phyloP scores from a whole-genome alignment of 2,113 vertebrate species.

The Bombycilla garrulus region DNA sequence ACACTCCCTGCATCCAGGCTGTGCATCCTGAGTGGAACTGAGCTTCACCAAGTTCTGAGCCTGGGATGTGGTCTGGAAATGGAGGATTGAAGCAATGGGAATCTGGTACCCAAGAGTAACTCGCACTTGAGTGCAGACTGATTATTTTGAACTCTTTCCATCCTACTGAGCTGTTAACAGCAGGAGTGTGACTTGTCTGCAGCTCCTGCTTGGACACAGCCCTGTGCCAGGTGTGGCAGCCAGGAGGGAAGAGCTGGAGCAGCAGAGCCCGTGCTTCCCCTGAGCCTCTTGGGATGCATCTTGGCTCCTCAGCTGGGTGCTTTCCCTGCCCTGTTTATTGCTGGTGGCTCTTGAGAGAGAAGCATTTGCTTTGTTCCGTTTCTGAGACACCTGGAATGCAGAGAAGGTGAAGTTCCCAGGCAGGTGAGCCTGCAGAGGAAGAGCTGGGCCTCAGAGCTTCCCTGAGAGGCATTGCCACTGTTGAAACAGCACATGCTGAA shows the following conservation, averaged over 20 bases:
- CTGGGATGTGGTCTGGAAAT: background rate
- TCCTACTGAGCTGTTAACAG: background rate
- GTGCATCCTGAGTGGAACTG: background rate
- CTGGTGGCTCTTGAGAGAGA: background rate
- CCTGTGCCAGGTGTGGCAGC: too few species aligned
- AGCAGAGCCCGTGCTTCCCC: background rate
- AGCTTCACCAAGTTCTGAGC: background rate
- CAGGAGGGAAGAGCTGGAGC: background rate
- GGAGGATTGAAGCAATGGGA: background rate
- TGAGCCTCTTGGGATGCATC: background rate
- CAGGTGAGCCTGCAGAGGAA: background rate
- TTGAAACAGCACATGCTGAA: background rate
- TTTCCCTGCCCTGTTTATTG: background rate
- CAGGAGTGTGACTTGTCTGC: background rate
- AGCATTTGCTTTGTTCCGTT: background rate
- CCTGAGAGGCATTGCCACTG: accelerated
- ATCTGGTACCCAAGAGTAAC: background rate
- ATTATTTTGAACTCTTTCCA: background rate
- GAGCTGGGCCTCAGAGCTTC: background rate
- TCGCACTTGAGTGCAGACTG: background rate
- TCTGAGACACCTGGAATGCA: background rate
- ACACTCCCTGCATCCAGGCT: background rate
- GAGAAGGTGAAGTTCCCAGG: background rate
- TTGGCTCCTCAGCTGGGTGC: background rate
- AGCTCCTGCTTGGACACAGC: background rate